These are phyloP conservation scores for Mesitornis unicolor DNA, from an alignment of 2,113 vertebrate species.

Conservation along the genomic window DNA sequence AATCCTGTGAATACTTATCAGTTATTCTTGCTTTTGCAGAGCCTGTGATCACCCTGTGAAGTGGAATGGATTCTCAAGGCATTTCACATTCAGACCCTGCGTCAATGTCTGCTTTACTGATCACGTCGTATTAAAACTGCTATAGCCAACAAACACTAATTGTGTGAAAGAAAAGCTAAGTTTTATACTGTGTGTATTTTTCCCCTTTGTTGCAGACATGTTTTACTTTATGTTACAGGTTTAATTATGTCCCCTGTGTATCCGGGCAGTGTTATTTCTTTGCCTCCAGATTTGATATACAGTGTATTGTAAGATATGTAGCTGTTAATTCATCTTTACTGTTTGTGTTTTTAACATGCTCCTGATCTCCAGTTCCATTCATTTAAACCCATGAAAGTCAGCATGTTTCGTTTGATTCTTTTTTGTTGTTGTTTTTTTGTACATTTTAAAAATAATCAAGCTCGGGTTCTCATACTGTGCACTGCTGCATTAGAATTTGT, in stretches of 20 bases:
- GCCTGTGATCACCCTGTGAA: neutral
- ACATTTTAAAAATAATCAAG: neutral
- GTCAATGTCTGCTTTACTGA: neutral
- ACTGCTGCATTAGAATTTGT: neutral
- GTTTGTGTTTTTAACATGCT: neutral
- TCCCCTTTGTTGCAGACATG: neutral
- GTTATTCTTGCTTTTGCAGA: slow-evolving; percentile 57
- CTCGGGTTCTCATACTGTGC: neutral
- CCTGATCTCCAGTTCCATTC: neutral
- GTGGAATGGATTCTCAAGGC: slow-evolving; percentile 18
- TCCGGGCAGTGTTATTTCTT: neutral
- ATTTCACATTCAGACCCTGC: neutral
- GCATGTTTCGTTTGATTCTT: neutral
- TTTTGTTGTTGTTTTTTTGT: neutral
- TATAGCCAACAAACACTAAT: neutral
- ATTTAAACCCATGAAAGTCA: neutral
- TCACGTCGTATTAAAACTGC: neutral
- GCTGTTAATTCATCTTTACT: neutral
- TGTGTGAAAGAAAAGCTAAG: neutral
- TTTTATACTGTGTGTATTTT: slow-evolving; percentile 27
- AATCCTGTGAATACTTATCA: neutral
- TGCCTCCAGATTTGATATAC: neutral
- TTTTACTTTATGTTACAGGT: neutral
- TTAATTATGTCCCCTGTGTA: neutral
- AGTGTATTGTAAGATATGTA: neutral